These are phyloP conservation scores for Trichonephila clavipes DNA, from an alignment of 1,140 invertebrate species.

Conservation along the genomic window DNA sequence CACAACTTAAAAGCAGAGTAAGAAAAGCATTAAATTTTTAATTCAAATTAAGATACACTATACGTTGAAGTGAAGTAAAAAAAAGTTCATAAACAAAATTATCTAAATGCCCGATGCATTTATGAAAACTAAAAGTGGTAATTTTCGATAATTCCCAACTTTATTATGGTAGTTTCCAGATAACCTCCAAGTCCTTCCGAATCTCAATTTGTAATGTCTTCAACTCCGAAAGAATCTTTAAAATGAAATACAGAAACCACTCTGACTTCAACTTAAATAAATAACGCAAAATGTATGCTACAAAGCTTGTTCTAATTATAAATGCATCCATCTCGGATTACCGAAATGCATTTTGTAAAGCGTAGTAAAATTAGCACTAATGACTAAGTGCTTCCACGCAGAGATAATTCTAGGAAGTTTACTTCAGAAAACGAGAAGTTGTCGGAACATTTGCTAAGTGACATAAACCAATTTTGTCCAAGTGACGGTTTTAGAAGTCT, in stretches of 20 bases:
- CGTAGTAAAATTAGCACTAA: conserved; percentile 26
- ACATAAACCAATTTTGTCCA: conserved; percentile 4
- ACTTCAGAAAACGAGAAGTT: not conserved
- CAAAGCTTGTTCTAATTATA: conserved; percentile 14
- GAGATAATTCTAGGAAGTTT: not conserved
- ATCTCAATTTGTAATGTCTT: not conserved
- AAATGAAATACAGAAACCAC: not conserved
- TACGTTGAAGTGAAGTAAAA: too few relatives aligned
- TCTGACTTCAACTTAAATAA: not conserved
- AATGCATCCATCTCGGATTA: not conserved
- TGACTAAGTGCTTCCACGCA: conserved; percentile 35
- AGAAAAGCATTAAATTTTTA: too few relatives aligned
- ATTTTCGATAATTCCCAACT: too few relatives aligned
- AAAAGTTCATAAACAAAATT: too few relatives aligned
- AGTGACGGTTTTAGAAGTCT: not conserved
- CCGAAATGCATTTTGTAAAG: not conserved
- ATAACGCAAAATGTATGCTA: conserved; percentile 21
- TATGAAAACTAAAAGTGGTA: too few relatives aligned
- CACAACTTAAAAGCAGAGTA: too few relatives aligned
- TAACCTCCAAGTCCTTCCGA: not conserved
- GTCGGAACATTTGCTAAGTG: not conserved
- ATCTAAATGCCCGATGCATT: too few relatives aligned
- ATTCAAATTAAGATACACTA: too few relatives aligned
- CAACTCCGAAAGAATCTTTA: not conserved
- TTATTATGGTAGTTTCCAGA: not conserved